Evolutionary conservation across 2,797 vertebrate genomes (phyloP).

Genomic region (Gallinago nigripennis): DNA sequence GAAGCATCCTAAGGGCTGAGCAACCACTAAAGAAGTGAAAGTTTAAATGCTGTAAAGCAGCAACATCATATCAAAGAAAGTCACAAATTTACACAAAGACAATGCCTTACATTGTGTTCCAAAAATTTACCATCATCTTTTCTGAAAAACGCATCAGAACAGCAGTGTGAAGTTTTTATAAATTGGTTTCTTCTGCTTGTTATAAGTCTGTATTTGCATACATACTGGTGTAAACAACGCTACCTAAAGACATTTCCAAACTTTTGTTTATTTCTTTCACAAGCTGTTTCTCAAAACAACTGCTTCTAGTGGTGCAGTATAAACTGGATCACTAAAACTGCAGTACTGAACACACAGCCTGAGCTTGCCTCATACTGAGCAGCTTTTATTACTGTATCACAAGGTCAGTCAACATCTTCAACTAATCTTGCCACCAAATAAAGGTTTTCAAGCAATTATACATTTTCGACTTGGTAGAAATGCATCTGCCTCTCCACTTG

Average conservation of each 20-base stretch:
- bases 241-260: not conserved
- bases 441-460: not conserved
- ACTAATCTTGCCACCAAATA: not conserved
- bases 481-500: rapidly evolving
- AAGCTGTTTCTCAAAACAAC: not conserved
- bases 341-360: not conserved
- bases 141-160: not conserved
- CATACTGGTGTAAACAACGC: rapidly evolving
- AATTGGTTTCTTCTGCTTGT: not conserved
- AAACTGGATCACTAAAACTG: not conserved
- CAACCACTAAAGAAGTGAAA: not conserved
- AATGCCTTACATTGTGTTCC: not conserved
- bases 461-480: not conserved
- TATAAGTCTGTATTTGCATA: not conserved
- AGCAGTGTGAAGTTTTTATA: not conserved
- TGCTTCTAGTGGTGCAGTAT: not conserved
- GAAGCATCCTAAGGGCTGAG: not conserved
- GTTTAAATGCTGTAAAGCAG: not conserved
- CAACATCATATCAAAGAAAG: not conserved
- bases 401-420: not conserved
- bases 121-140: not conserved
- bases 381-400: not conserved
- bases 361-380: not conserved
- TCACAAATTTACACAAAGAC: not conserved
- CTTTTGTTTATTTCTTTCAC: not conserved